A percentile compares a stretch with the other conserved stretches of the same genome.
Conservation (phyloP, 2,113 vertebrate genomes). For the Gopherus evgoodei region DNA sequence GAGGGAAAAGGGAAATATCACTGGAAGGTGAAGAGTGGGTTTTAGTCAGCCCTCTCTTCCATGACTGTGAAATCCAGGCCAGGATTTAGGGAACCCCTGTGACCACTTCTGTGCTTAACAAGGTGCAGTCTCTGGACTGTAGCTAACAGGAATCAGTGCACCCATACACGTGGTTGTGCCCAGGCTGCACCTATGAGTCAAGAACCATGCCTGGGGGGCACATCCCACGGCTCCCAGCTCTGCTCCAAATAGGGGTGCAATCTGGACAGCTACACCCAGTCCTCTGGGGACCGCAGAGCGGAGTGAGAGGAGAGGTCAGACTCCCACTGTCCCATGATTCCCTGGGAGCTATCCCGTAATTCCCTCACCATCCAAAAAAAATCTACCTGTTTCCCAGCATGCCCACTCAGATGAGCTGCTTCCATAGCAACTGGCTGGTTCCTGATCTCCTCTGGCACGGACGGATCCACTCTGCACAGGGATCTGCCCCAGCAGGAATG, state of each 20-base stretch:
- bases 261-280: not conserved
- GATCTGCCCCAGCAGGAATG: not conserved
- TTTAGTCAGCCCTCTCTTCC: not conserved
- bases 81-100: not conserved
- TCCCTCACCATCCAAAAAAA: not conserved
- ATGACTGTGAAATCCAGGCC: not conserved
- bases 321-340: not conserved
- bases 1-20: no score
- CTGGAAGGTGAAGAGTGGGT: not conserved
- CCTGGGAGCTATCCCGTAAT: not conserved
- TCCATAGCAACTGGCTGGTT: not conserved
- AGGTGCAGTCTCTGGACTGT: not conserved
- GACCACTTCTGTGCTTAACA: not conserved
- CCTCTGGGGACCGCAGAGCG: not conserved
- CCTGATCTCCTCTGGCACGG: not conserved
- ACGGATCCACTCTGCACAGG: not conserved
- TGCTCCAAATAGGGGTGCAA: not conserved
- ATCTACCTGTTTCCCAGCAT: not conserved
- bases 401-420: not conserved
- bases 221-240: not conserved
- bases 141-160: not conserved
- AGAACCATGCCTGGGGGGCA: no score
- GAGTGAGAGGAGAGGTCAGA: not conserved
- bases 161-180: not conserved
- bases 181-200: not conserved